Percentiles rank a stretch among this genome's conserved stretches.
Conservation (phyloP, 2,888 invertebrate species). For the Helicoverpa assulta region DNA sequence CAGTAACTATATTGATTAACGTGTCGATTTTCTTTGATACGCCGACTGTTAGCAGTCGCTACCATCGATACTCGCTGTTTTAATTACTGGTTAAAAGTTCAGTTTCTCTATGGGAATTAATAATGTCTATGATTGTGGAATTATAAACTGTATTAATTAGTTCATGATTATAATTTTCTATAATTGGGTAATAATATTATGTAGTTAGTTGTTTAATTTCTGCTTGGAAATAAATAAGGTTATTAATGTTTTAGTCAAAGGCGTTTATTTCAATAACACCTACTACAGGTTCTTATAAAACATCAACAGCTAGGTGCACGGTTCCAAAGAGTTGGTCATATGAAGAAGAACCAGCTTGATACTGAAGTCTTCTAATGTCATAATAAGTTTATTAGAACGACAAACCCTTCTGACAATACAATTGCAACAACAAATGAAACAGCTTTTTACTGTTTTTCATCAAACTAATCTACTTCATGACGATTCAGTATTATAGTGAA, state of each 20-base stretch:
- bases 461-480: not conserved
- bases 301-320: too few relatives aligned
- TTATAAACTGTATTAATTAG: conserved; percentile 20
- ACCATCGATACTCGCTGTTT: conserved; percentile 47
- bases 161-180: not conserved
- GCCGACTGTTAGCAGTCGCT: conserved; percentile 37
- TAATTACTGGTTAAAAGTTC: conserved; percentile 52
- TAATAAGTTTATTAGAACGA: too few relatives aligned
- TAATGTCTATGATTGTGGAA: conserved; percentile 10
- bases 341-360: too few relatives aligned
- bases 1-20: conserved; percentile 61
- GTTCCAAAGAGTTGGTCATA: too few relatives aligned
- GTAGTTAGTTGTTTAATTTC: not conserved
- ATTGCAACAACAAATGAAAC: too few relatives aligned
- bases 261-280: too few relatives aligned
- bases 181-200: not conserved
- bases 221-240: not conserved
- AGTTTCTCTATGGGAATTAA: conserved; percentile 38
- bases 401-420: too few relatives aligned
- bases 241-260: not conserved
- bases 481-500: not conserved
- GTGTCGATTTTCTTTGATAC: conserved; percentile 57
- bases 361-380: too few relatives aligned
- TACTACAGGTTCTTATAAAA: too few relatives aligned
- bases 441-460: not conserved